phyloP scores from a whole-genome alignment of 2,113 vertebrate genomes.

The Prunella fulvescens region DNA sequence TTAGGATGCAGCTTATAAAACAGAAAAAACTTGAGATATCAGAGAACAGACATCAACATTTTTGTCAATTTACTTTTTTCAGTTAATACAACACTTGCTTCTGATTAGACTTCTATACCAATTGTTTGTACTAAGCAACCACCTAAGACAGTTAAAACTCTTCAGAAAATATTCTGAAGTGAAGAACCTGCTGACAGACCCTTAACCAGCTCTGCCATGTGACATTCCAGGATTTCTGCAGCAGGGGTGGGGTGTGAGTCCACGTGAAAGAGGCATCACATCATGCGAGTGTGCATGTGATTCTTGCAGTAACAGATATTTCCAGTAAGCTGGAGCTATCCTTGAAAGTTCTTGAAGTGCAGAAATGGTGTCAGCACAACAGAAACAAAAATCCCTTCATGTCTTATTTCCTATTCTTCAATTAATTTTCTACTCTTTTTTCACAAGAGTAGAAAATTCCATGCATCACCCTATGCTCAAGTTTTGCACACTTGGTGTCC shows the following conservation, averaged over 20 bases:
- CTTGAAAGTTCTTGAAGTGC: background rate
- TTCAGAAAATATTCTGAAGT: background rate
- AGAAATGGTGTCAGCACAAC: background rate
- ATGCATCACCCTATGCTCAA: background rate
- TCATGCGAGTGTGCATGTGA: constrained; percentile 4
- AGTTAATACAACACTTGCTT: background rate
- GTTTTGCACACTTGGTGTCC: background rate
- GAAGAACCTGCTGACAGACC: background rate
- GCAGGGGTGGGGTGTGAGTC: background rate
- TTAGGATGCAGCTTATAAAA: background rate
- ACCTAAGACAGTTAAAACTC: background rate
- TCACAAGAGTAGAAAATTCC: background rate
- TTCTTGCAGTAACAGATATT: background rate
- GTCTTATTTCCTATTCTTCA: background rate
- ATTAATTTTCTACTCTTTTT: background rate
- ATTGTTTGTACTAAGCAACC: background rate
- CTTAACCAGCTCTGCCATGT: background rate
- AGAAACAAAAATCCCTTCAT: background rate
- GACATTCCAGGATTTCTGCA: background rate
- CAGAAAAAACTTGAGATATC: background rate
- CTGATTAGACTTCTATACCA: background rate
- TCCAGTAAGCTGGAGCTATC: background rate
- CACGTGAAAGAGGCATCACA: background rate
- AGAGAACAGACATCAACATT: background rate
- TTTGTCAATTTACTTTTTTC: background rate